These are phyloP conservation scores for Tamandua tetradactyla DNA, from an alignment of 2,797 vertebrate species.

Conservation along the genomic window DNA sequence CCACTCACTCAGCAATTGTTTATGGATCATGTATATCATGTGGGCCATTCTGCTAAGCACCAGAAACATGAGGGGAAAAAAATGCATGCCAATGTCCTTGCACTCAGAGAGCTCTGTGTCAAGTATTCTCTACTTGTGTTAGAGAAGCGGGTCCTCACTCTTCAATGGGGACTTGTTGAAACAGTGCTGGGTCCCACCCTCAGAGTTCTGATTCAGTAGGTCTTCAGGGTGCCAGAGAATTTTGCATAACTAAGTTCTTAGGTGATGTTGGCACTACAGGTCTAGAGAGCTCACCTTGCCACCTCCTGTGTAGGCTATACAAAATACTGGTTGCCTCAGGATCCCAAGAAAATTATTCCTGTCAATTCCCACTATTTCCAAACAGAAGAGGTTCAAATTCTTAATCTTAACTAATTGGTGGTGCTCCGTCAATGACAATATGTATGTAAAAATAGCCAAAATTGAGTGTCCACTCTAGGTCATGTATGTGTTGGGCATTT, in stretches of 20 bases:
- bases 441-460: background rate
- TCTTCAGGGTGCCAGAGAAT: too few species aligned
- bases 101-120: background rate
- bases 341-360: background rate
- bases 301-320: background rate
- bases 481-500: background rate
- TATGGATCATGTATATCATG: background rate
- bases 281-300: background rate
- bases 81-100: background rate
- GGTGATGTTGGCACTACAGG: background rate
- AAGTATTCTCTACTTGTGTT: background rate
- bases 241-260: background rate
- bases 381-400: background rate
- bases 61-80: background rate
- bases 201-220: background rate
- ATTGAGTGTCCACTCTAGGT: background rate
- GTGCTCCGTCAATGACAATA: background rate
- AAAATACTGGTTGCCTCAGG: background rate
- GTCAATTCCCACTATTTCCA: background rate
- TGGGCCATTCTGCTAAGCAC: background rate
- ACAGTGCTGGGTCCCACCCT: background rate
- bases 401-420: background rate
- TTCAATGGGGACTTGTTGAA: background rate
- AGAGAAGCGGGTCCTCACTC: background rate
- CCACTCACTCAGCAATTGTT: background rate